phyloP scores from a whole-genome alignment of 2,888 invertebrate species.

The Junonia oenone region DNA sequence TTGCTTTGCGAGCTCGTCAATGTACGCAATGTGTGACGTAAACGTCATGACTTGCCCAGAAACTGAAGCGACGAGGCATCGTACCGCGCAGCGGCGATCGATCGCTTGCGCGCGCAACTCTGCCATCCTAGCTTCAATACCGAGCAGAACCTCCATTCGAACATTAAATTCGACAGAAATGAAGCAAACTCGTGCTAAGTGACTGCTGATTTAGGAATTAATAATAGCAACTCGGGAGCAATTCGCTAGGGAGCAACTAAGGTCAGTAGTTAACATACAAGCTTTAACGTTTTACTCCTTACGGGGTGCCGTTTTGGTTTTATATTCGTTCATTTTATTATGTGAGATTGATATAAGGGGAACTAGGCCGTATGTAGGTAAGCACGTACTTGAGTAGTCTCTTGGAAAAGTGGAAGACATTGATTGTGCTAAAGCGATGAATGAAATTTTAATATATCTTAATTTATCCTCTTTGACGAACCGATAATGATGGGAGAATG shows the following conservation, averaged over 20 bases:
- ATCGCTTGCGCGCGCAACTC: constrained; percentile 73
- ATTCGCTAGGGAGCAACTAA: constrained; percentile 25
- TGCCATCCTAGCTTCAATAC: constrained; percentile 59
- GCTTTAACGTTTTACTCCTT: not conserved
- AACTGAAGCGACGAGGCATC: constrained; percentile 52
- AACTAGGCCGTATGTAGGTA: constrained; percentile 27
- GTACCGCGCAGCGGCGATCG: constrained; percentile 67
- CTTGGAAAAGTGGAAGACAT: constrained; percentile 17
- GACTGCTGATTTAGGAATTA: constrained; percentile 39
- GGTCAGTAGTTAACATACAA: constrained; percentile 29
- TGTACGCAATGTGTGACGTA: constrained; percentile 76
- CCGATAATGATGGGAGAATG: not conserved
- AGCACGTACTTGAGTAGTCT: constrained; percentile 27
- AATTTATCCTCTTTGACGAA: not conserved
- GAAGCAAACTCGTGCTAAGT: constrained; percentile 67
- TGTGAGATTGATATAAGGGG: constrained; percentile 19
- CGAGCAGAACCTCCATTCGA: constrained; percentile 55
- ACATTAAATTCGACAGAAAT: constrained; percentile 70
- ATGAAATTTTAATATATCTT: constrained; percentile 8
- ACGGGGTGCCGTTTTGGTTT: constrained; percentile 8
- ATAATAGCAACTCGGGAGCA: constrained; percentile 25
- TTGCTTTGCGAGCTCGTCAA: constrained; percentile 54
- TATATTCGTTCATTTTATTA: constrained; percentile 21
- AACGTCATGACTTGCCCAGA: constrained; percentile 61
- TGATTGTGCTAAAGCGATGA: constrained; percentile 8